Percentiles rank a stretch among this genome's conserved stretches.
Evolutionary conservation across 2,888 invertebrate genomes (phyloP).

Genomic region (Vesta saturnalis): DNA sequence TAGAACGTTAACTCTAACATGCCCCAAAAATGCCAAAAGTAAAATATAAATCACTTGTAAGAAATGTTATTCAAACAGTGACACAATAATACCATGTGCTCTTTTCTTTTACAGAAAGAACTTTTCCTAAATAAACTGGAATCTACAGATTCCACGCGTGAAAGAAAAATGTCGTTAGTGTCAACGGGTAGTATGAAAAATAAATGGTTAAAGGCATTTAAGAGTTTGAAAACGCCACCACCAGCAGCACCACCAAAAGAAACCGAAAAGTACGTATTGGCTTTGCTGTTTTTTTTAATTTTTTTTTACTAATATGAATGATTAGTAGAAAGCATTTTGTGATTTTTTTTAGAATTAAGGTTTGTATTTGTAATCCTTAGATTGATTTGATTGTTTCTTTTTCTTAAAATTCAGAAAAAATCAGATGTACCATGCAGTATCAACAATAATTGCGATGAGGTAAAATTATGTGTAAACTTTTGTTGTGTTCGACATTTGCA

Average conservation of each 20-base stretch:
- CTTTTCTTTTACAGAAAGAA: constrained; percentile 89
- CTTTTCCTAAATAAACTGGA: constrained; percentile 82
- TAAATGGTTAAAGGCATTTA: constrained; percentile 97
- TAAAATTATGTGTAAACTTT: constrained; percentile 63
- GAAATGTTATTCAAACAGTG: not conserved
- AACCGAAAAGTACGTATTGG: constrained; percentile 71
- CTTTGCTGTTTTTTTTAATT: not conserved
- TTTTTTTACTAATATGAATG: constrained; percentile 18
- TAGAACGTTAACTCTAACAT: too few relatives aligned
- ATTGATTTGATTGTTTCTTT: constrained; percentile 32
- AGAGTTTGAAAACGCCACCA: constrained; percentile 87
- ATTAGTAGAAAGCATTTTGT: constrained; percentile 11
- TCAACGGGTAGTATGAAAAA: constrained; percentile 93
- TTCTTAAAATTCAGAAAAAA: constrained; percentile 68
- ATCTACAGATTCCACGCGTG: constrained; percentile 71
- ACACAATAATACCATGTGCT: too few relatives aligned
- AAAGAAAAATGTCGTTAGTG: constrained; percentile 86
- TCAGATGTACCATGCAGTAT: constrained; percentile 96
- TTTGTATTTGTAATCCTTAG: constrained; percentile 24
- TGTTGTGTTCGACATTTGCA: constrained; percentile 16
- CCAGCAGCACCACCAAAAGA: constrained; percentile 57
- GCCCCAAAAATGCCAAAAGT: constrained; percentile 15
- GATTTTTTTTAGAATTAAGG: constrained; percentile 1
- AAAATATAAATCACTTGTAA: constrained; percentile 18
- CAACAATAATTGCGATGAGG: constrained; percentile 93